Base-by-base conservation (phyloP, 2,797 vertebrate genomes). In the Gadopsis marmoratus region DNA sequence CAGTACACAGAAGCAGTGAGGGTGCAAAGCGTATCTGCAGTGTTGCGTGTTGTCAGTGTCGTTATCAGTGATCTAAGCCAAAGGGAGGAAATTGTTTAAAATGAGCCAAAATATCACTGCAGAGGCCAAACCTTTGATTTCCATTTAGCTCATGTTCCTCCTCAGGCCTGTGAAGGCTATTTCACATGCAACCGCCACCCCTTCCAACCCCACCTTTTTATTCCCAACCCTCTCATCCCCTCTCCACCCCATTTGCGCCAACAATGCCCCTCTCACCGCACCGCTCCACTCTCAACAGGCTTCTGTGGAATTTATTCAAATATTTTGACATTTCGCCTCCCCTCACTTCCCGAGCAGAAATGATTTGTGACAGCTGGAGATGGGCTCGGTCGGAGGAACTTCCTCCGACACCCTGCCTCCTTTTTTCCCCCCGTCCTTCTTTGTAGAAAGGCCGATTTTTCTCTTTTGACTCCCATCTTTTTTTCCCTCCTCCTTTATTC, bases 311-410 rank as follows among this genome's bases (percentile, higher is more conserved):
- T 97, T 96, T 97, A 98, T 98, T 98, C 97, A 97, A 97, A 98
- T 98, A 98, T 98, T 98, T 98, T 98, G 97, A 98, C 97, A 98
- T 98, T 97, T 97, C 95, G 96, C 96, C 97, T 97, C 97, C 97
- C 97, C 96, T 98, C 97, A 97, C 97, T 97, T 97, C 96, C 96
- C 96, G 97, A 97, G 97, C 96, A 97, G 96, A 98, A 97, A 98
- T 98, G 97, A 97, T 98, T 97, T 97, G 96, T 98, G 97, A 98
- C 97, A 99, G 97, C 97, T 97, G 97, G 96, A 97, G 96, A 94
- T 93, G 92, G 90, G 91, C 83, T 94, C 89, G 83, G 91, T 93
- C 86, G 89, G 89, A 94, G 85, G 88, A 94, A 91, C 90, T 91
- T 92, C 91, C 89, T 93, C 90, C 86, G 90, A 89, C 91, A 90